Evolutionary conservation across 2,113 vertebrate species (phyloP).

Genomic region (Arvicanthis niloticus): DNA sequence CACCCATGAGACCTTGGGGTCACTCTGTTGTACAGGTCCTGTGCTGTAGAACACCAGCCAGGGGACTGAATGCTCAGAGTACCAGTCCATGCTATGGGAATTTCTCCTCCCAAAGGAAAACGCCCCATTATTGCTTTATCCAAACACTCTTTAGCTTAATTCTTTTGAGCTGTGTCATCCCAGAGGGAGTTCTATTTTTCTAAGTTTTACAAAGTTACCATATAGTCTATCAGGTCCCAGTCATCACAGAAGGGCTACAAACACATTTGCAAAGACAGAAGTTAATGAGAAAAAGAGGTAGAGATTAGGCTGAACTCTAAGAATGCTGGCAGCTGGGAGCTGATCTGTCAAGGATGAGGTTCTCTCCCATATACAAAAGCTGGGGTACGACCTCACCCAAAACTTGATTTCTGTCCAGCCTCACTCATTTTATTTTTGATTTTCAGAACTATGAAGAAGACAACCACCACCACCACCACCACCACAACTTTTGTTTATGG

Average conservation of each 20-base stretch:
- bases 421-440: background rate
- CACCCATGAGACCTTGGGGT: background rate
- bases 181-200: background rate
- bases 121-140: background rate
- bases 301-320: background rate
- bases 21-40: background rate
- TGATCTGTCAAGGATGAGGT: background rate
- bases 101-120: background rate
- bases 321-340: background rate
- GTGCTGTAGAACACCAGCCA: background rate
- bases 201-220: background rate
- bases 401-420: background rate
- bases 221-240: background rate
- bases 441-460: background rate
- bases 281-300: background rate
- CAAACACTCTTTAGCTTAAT: background rate
- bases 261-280: background rate
- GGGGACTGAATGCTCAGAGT: background rate
- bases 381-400: accelerated
- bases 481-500: background rate
- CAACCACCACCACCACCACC: background rate
- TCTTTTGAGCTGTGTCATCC: background rate
- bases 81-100: background rate
- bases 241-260: background rate
- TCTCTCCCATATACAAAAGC: background rate